A percentile compares a stretch with the other conserved stretches of the same genome.
These are phyloP conservation scores for Scartelaos histophorus DNA, from an alignment of 2,113 vertebrate species.

Conservation along the genomic window DNA sequence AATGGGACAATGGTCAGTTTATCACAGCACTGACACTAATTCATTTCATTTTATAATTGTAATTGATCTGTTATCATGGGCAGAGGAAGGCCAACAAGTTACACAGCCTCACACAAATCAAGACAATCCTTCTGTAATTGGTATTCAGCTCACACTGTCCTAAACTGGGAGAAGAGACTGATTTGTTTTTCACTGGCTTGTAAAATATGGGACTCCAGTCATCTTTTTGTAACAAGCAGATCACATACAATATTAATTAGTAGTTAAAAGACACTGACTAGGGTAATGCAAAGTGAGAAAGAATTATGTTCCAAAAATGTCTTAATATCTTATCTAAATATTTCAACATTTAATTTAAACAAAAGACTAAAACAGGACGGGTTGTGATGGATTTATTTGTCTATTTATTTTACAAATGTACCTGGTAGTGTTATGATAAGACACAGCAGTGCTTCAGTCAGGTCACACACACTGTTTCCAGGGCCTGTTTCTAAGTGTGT, in stretches of 20 bases:
- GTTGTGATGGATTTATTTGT: not conserved
- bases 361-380: no score
- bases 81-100: not conserved
- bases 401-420: not conserved
- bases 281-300: not conserved
- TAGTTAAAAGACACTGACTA: not conserved
- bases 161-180: not conserved
- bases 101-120: not conserved
- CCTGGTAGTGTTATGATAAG: not conserved
- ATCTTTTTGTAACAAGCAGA: not conserved
- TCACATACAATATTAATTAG: no score
- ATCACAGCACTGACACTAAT: no score
- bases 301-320: no score
- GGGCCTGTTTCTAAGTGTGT: not conserved
- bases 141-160: slow-evolving; percentile 6
- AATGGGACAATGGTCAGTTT: not conserved
- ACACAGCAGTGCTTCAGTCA: not conserved
- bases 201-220: not conserved
- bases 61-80: not conserved
- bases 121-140: not conserved
- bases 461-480: not conserved
- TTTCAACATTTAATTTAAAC: no score
- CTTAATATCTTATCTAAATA: no score
- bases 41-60: not conserved
- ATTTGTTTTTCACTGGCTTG: not conserved